Evolutionary conservation across 1,140 invertebrate genomes (phyloP), one percentile per base, ranked within the genome.

Genomic region (Ceratina calcarata): DNA sequence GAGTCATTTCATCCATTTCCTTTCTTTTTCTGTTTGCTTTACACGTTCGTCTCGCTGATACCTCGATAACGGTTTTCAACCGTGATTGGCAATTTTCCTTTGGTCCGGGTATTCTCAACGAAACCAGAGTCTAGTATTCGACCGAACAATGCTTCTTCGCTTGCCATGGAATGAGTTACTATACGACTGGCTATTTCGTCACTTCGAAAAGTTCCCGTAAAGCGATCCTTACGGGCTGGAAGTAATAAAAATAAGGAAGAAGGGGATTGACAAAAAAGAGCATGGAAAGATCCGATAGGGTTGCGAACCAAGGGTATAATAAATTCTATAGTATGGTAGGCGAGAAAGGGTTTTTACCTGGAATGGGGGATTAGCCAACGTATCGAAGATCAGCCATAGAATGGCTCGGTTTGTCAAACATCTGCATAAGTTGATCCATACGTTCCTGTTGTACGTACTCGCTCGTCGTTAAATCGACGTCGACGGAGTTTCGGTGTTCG

Each of bases 181-280:
- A 10, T 3, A 45, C 37, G 10, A 6, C 37, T 7, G 37, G 3
- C 37, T 45, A 45, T 10, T 45, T 45, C 37, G 37, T 45, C 37
- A 45, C 37, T 0, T 45, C 37, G 6, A 45, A 10, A 45, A 10
- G 3, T 10, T 45, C 37, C 37, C 37, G 10, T 45, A 45, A 45
- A 45, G 6, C 7, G 10, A 22, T 0, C 32, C 10, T 24, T 18
- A 16, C 4, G 3, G 3, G 18, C 8, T 1, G 2, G 3, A 0
- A 27, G 16, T 15, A 12, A 1, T 32, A 55, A 55, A 0, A 18
- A 55, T 12, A 24, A 0, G 7, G 57, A 6, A 3, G n/a, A 3
- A 53, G 7, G 4, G 18, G 16, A 3, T 0, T 13, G n/a, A 22
- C n/a, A 49, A 37, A 66, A 15, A 22, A 12, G 66, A 0, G 32